Base-by-base conservation (phyloP, 1,140 invertebrate species). In the Zophobas morio region DNA sequence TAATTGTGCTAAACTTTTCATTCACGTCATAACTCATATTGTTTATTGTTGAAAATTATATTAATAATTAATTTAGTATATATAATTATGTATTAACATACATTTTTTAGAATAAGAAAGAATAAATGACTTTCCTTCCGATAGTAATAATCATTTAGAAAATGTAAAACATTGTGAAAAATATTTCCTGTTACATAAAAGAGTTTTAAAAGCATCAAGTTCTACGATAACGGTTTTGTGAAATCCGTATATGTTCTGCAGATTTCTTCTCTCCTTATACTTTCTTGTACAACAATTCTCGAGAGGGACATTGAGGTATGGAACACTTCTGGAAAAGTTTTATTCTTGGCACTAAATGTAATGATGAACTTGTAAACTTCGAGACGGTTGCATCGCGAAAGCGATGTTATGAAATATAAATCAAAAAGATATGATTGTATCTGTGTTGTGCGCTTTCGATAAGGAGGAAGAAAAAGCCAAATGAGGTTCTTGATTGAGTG, bases 261-360 rank as follows among this genome's bases (percentile, higher is more conserved):
- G 60, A 42, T 42, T 66, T 63, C 57, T 63, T 32, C 37, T 36
- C 6, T 33, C 34, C 54, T 5, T 34, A n/a, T 39, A 63, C 36
- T 63, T 39, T 66, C 60, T 39, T 66, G 39, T 42, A 66, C 60
- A 66, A 66, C 71, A 34, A 56, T 5, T 74, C 71, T 56, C 71
- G 33, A 56, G 49, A 39, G 71, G 37, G 36, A 74, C 71, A 74
- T 74, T 74, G 51, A 33, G 36, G 51, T 56, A 37, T 37, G 36
- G 51, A 74, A 74, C 54, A 54, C 51, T 74, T 73, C 70, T 53
- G 8, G 51, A 74, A 74, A 74, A 74, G 71, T 74, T 74, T 74
- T 74, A 74, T 74, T 74, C 71, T 39, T 57, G 40, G 71, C 54
- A 74, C 51, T 74, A 74, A 74, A 74, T 57, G 71, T 49, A 74